These are phyloP conservation scores for Physeter macrocephalus DNA, from an alignment of 2,113 vertebrate genomes.

Conservation along the genomic window DNA sequence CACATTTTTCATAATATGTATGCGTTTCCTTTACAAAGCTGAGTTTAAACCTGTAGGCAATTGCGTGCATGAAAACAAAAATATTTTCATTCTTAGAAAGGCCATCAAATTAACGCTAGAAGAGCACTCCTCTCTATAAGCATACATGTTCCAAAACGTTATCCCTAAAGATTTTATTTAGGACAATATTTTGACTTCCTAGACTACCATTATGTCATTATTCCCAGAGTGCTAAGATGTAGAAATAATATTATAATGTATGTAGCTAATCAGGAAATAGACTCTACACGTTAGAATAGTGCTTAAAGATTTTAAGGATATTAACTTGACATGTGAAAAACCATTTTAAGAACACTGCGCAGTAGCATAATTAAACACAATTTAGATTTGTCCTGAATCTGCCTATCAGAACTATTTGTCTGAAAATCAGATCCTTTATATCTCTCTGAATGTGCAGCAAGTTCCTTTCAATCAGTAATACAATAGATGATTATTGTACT, in stretches of 20 bases:
- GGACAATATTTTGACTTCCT: conserved; percentile 66
- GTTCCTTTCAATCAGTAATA: conserved; percentile 73
- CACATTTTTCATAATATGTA: neutral
- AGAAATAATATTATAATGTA: conserved; percentile 45
- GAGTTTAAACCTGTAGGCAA: conserved; percentile 12
- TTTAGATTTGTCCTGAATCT: conserved; percentile 64
- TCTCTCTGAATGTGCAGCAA: conserved; percentile 58
- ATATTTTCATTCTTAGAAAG: conserved; percentile 38
- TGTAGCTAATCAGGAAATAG: conserved; percentile 44
- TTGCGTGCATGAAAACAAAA: neutral
- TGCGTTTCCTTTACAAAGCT: neutral
- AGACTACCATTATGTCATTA: conserved; percentile 20
- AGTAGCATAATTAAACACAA: conserved; percentile 62
- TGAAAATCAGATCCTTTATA: conserved; percentile 66
- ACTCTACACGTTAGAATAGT: conserved; percentile 31
- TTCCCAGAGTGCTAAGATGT: neutral
- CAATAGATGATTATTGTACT: conserved; percentile 65
- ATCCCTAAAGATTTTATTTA: conserved; percentile 32
- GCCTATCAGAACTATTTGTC: conserved; percentile 63
- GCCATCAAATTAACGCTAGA: conserved; percentile 18
- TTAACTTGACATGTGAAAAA: conserved; percentile 57
- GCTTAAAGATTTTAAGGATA: conserved; percentile 58
- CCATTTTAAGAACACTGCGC: conserved; percentile 28
- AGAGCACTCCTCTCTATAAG: neutral
- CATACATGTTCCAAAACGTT: neutral